phyloP scores from a whole-genome alignment of 2,888 invertebrate genomes.

The Mesorhabditis belari region DNA sequence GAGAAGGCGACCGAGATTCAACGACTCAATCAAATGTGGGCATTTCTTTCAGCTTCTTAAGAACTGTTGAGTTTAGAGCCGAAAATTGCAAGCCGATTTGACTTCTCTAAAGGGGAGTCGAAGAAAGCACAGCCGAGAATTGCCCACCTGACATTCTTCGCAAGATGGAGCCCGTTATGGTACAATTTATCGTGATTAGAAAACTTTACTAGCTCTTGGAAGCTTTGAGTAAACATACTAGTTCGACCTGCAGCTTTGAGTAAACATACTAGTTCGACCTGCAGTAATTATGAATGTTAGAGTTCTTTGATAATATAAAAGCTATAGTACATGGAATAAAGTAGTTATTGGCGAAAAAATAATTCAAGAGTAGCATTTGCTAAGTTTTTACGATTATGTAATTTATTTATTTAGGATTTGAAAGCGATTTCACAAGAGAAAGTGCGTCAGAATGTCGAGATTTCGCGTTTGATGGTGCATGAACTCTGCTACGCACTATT shows the following conservation, averaged over 20 bases:
- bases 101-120: neutral
- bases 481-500: neutral
- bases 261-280: too few species aligned
- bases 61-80: neutral
- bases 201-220: too few species aligned
- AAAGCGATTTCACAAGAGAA: neutral
- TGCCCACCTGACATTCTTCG: neutral
- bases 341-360: too few species aligned
- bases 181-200: too few species aligned
- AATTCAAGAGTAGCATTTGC: too few species aligned
- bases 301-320: too few species aligned
- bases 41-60: neutral
- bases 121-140: neutral
- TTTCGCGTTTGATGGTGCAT: neutral
- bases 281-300: too few species aligned
- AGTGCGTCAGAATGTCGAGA: neutral
- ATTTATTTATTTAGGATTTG: neutral
- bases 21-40: neutral
- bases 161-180: neutral
- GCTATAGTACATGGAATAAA: too few species aligned
- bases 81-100: neutral
- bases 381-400: too few species aligned
- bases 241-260: too few species aligned
- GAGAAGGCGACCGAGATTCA: neutral
- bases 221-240: too few species aligned